phyloP scores from a whole-genome alignment of 2,888 invertebrate genomes.

The Schizotus pectinicornis region DNA sequence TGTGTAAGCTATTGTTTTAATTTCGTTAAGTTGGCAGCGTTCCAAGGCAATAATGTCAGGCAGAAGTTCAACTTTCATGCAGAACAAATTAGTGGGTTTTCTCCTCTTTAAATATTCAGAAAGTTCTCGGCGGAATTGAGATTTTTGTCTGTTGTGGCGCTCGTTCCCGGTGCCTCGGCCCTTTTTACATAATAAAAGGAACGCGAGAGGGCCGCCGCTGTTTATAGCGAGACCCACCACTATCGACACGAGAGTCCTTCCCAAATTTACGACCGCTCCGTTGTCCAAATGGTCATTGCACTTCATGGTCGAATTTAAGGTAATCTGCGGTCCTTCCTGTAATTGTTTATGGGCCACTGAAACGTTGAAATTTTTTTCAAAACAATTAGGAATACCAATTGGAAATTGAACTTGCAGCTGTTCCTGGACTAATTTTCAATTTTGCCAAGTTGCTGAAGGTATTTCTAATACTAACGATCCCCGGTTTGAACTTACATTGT shows the following conservation, averaged over 20 bases:
- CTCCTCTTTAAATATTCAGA: slow-evolving; percentile 51
- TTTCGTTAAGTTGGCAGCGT: slow-evolving; percentile 53
- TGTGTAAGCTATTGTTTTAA: slow-evolving; percentile 54
- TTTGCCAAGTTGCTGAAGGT: too few species aligned
- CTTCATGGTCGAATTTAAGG: too few species aligned
- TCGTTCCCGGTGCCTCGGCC: slow-evolving; percentile 12
- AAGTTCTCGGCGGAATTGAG: slow-evolving; percentile 44
- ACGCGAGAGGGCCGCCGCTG: slow-evolving; percentile 1
- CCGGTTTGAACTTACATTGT: too few species aligned
- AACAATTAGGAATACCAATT: too few species aligned
- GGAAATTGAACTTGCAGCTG: too few species aligned
- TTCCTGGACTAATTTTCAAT: too few species aligned
- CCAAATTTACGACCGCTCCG: too few species aligned
- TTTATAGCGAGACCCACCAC: slow-evolving; percentile 2
- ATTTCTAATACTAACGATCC: too few species aligned
- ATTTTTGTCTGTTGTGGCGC: slow-evolving; percentile 36
- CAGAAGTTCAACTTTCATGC: slow-evolving; percentile 54
- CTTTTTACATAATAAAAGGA: slow-evolving; percentile 18
- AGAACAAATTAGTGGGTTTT: slow-evolving; percentile 54
- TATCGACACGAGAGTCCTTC: neutral
- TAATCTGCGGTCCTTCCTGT: too few species aligned
- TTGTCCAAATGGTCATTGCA: too few species aligned
- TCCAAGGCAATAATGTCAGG: slow-evolving; percentile 53
- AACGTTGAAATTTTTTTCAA: too few species aligned
- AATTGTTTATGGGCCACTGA: too few species aligned